Evolutionary conservation across 2,113 vertebrate species (phyloP).

Genomic region (Nibea albiflora): DNA sequence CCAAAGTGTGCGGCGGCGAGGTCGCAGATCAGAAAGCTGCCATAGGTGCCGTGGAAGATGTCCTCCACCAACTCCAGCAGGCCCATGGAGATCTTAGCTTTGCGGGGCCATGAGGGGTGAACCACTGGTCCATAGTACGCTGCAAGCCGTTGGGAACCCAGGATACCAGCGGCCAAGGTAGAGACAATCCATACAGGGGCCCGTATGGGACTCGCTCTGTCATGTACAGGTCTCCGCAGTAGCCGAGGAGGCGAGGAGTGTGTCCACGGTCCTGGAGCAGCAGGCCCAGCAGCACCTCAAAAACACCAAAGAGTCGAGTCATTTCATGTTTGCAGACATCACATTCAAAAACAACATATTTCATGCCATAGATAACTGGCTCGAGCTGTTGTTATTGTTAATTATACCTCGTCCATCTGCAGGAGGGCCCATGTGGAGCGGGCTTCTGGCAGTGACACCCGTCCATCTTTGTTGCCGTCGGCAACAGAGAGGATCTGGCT

Average conservation of each 20-base stretch:
- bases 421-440: constrained; percentile 97
- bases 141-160: constrained; percentile 92
- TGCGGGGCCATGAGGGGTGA: constrained; percentile 96
- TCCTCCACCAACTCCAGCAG: constrained; percentile 98
- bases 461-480: constrained; percentile 96
- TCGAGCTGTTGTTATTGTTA: background rate
- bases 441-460: constrained; percentile 95
- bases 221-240: constrained; percentile 97
- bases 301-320: background rate
- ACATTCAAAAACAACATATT: background rate
- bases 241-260: constrained; percentile 95
- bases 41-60: constrained; percentile 96
- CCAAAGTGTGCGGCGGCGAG: constrained; percentile 91
- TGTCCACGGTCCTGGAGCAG: constrained; percentile 96
- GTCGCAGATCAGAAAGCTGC: constrained; percentile 98
- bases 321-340: background rate
- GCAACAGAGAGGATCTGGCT: constrained; percentile 92
- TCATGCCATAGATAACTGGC: background rate
- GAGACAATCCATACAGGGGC: constrained; percentile 93
- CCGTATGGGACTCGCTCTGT: constrained; percentile 93
- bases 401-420: constrained; percentile 93
- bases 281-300: constrained; percentile 88
- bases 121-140: constrained; percentile 94
- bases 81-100: constrained; percentile 98
- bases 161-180: constrained; percentile 94